A percentile compares a stretch with the other conserved stretches of the same genome.
These are phyloP conservation scores for Equus przewalskii DNA, from an alignment of 2,113 vertebrate genomes.

Conservation along the genomic window DNA sequence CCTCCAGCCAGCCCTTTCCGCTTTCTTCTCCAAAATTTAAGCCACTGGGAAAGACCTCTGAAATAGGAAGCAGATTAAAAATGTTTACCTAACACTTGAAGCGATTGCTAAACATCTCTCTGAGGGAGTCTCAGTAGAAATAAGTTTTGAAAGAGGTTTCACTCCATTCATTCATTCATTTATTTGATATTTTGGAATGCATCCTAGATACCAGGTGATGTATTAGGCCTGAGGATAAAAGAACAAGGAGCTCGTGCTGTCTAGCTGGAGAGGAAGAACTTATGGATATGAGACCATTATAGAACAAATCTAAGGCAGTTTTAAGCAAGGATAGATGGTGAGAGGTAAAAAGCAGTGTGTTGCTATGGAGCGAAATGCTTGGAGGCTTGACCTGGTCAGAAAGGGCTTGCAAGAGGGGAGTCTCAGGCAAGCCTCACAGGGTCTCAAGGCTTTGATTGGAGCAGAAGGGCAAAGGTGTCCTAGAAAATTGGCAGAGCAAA, in stretches of 20 bases:
- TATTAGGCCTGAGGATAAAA: not conserved
- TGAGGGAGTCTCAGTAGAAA: not conserved
- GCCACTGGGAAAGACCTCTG: not conserved
- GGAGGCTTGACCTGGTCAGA: not conserved
- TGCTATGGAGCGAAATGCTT: constrained; percentile 21
- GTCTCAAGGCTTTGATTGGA: not conserved
- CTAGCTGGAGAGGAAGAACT: not conserved
- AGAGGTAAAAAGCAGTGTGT: not conserved
- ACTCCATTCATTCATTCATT: not conserved
- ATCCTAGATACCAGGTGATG: not conserved
- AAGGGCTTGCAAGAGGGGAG: not conserved
- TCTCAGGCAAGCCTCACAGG: not conserved
- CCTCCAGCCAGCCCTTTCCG: not conserved
- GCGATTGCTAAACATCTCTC: not conserved
- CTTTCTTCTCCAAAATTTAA: not conserved
- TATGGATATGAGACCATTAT: not conserved
- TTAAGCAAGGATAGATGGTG: not conserved
- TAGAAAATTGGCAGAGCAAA: not conserved
- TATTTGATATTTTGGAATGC: not conserved
- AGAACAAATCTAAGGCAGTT: not conserved
- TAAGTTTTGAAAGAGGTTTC: not conserved
- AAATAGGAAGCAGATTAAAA: not conserved
- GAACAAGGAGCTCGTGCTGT: not conserved
- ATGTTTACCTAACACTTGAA: constrained; percentile 44
- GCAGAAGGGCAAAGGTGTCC: not conserved